Evolutionary conservation across 1,140 invertebrate genomes (phyloP), one percentile per base, ranked within the genome.

Genomic region (Danaus plexippus): DNA sequence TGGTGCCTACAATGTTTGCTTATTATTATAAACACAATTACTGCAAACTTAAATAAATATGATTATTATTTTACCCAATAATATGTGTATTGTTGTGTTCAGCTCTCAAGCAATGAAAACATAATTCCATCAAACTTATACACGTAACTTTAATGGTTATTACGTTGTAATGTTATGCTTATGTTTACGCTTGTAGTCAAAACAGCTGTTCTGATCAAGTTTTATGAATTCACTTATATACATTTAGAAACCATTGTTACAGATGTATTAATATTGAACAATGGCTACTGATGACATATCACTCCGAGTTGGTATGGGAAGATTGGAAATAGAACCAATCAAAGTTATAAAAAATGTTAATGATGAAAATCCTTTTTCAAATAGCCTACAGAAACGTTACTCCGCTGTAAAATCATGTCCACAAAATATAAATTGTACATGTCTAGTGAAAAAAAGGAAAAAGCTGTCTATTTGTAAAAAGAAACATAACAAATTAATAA

Each of bases 281-380:
- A 88, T 88, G 87, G 73, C 80, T 44, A 80, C 77, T 66, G 87
- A 88, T 69, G 87, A 88, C 57, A 78, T 88, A 59, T 75, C 77
- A 46, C 61, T 89, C 43, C 75, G 84, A 53, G 75, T 82, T 55
- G 80, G 85, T 57, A 81, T 89, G 76, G 84, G 81, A 52, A 85
- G 83, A 57, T 66, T 89, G 44, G 85, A 89, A 78, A 89, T 89
- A 64, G 85, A 85, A 64, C 80, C 66, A 47, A 67, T 57, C 43
- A 75, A 68, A 65, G 15, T 57, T 9, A 59, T 59, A 43, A 73
- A 68, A 57, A 75, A 72, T 55, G 57, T 62, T 1, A 66, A 59
- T 55, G 59, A 57, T 53, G 63, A 74, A 54, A 86, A 83, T 63
- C 82, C 80, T 47, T 86, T 84, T 69, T 52, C 59, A 47, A 67